Percentiles rank a stretch among this genome's conserved stretches.
These are phyloP conservation scores for Leptodactylus fuscus DNA, from an alignment of 2,113 vertebrate species.

Conservation along the genomic window DNA sequence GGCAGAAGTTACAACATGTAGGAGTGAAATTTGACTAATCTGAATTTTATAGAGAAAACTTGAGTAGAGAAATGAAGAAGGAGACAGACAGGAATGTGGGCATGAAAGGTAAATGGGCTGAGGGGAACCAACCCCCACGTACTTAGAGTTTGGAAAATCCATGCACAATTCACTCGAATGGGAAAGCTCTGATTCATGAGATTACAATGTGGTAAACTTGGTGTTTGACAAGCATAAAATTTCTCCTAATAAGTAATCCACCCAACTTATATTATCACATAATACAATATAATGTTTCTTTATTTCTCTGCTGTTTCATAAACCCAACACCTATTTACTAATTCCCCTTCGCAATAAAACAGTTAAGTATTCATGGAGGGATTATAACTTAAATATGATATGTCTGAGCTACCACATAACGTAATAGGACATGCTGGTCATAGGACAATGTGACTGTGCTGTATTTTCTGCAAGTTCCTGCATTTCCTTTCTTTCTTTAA, in stretches of 20 bases:
- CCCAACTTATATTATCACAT: constrained; percentile 8
- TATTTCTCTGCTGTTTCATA: constrained; percentile 8
- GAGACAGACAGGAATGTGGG: constrained; percentile 46
- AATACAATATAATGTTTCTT: constrained; percentile 21
- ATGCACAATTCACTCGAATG: constrained; percentile 7
- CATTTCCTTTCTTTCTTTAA: background rate
- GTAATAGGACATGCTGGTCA: background rate
- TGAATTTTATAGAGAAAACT: constrained; percentile 53
- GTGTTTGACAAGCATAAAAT: constrained; percentile 35
- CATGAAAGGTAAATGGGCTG: constrained; percentile 42
- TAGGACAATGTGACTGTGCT: background rate
- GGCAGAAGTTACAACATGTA: constrained; percentile 42
- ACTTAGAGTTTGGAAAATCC: constrained; percentile 47
- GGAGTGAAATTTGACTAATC: constrained; percentile 57
- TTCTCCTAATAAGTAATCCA: constrained; percentile 29
- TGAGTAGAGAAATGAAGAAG: constrained; percentile 27
- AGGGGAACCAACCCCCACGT: constrained; percentile 16
- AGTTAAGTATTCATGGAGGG: background rate
- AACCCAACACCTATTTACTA: constrained; percentile 41
- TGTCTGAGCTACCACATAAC: background rate
- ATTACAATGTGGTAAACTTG: constrained; percentile 18
- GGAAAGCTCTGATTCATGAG: constrained; percentile 17
- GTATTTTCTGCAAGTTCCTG: background rate
- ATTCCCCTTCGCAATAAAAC: background rate
- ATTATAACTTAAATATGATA: constrained; percentile 12